Conservation (phyloP, 2,113 vertebrate species). For the Myiopsitta monachus region DNA sequence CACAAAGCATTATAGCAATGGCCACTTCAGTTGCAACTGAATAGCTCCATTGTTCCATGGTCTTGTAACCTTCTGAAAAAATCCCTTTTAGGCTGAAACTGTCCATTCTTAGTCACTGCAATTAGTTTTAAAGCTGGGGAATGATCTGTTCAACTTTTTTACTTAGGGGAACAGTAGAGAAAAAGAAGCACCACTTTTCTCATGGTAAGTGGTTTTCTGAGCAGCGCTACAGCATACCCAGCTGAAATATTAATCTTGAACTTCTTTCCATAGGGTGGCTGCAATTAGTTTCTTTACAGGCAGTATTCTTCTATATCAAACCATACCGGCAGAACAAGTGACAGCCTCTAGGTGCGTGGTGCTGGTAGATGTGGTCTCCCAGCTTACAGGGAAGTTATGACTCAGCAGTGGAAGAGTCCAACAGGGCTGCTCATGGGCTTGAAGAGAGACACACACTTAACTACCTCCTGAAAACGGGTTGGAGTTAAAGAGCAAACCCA, state of each 20-base stretch:
- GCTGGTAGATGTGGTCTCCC: not conserved
- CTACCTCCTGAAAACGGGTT: not conserved
- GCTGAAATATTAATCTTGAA: not conserved
- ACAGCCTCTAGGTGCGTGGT: not conserved
- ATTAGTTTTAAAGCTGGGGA: not conserved
- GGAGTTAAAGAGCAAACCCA: not conserved
- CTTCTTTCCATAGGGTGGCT: not conserved
- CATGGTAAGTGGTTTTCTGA: not conserved
- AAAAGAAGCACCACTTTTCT: not conserved
- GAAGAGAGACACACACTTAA: not conserved
- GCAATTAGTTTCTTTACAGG: not conserved
- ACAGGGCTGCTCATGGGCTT: not conserved
- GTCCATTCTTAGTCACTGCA: not conserved
- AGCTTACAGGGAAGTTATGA: not conserved
- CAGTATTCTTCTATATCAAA: not conserved
- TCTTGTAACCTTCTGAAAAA: constrained; percentile 1
- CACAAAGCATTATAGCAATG: not conserved
- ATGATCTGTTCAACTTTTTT: not conserved
- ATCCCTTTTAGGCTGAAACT: not conserved
- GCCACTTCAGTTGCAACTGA: constrained; percentile 12
- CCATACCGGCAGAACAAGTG: not conserved
- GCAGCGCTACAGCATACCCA: not conserved
- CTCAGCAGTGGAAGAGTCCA: not conserved
- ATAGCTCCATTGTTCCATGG: not conserved
- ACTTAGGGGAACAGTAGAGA: not conserved